phyloP scores from a whole-genome alignment of 2,797 vertebrate genomes.

The Rhinogobio ventralis region DNA sequence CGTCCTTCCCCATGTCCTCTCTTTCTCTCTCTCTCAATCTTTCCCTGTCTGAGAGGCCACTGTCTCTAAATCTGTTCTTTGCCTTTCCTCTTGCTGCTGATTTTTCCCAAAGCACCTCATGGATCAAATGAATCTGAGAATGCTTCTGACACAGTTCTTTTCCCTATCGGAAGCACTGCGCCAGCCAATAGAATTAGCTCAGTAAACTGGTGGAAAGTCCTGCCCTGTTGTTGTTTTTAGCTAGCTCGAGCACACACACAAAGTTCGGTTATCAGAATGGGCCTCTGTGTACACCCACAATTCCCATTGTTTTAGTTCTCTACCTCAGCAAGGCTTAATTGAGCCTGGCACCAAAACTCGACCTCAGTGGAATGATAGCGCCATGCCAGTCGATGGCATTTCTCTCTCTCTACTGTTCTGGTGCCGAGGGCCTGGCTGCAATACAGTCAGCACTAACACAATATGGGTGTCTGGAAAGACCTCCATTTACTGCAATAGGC shows the following conservation, averaged over 20 bases:
- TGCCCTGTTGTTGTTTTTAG: constrained; percentile 48
- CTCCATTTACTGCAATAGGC: constrained; percentile 34
- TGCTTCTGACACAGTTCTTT: constrained; percentile 34
- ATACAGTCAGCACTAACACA: constrained; percentile 38
- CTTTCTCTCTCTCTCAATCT: background rate
- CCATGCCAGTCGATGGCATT: constrained; percentile 23
- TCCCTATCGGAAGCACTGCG: constrained; percentile 26
- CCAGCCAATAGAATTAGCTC: constrained; percentile 44
- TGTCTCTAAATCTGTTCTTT: constrained; percentile 17
- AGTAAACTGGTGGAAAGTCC: constrained; percentile 52
- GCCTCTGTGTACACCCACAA: constrained; percentile 52
- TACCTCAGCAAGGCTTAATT: constrained; percentile 67
- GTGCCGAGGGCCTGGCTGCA: constrained; percentile 10
- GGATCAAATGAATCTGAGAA: constrained; percentile 40
- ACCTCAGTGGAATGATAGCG: constrained; percentile 48
- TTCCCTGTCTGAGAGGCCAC: background rate
- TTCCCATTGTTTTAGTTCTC: constrained; percentile 66
- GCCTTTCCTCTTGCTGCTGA: background rate
- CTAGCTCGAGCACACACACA: constrained; percentile 1
- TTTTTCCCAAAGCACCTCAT: constrained; percentile 18
- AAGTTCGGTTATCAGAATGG: constrained; percentile 45
- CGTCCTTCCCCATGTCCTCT: background rate
- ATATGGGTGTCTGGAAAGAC: constrained; percentile 22
- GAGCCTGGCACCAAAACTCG: constrained; percentile 66
- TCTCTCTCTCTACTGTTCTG: constrained; percentile 27